Percentiles rank a stretch among this genome's conserved stretches.
Evolutionary conservation across 53 echinoderm and acorn worm genomes (phyloP).

Genomic region (Apostichopus leukothele): DNA sequence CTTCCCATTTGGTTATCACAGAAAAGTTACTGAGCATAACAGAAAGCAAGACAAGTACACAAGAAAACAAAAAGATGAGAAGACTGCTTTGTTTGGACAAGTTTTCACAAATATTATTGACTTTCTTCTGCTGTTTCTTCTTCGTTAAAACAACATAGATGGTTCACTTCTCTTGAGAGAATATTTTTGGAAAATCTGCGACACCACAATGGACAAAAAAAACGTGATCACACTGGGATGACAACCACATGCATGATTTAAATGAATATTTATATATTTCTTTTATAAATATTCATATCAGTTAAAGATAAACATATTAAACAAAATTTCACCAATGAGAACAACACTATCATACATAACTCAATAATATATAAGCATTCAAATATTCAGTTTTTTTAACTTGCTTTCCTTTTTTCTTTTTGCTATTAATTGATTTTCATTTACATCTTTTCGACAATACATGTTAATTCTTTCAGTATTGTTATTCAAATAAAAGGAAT

Average conservation of each 20-base stretch:
- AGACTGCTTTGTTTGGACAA: background rate
- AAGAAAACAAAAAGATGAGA: background rate
- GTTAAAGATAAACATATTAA: background rate
- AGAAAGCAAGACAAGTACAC: no score
- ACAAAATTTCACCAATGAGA: constrained; percentile 14
- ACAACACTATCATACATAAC: constrained; percentile 10
- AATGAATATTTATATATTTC: background rate
- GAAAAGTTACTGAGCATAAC: no score
- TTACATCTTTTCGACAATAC: background rate
- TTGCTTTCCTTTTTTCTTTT: background rate
- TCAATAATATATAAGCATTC: background rate
- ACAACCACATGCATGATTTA: constrained; percentile 43
- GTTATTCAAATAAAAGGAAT: background rate
- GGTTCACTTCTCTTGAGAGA: background rate
- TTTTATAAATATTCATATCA: background rate
- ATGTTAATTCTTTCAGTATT: background rate
- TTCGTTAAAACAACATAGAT: background rate
- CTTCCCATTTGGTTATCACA: no score
- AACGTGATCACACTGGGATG: constrained; percentile 9
- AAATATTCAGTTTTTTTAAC: background rate
- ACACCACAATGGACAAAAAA: background rate
- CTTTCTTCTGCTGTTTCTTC: background rate
- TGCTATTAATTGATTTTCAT: background rate
- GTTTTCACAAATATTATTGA: background rate
- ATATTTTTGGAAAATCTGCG: background rate